Evolutionary conservation across 2,113 vertebrate genomes (phyloP).

Genomic region (Myodes glareolus): DNA sequence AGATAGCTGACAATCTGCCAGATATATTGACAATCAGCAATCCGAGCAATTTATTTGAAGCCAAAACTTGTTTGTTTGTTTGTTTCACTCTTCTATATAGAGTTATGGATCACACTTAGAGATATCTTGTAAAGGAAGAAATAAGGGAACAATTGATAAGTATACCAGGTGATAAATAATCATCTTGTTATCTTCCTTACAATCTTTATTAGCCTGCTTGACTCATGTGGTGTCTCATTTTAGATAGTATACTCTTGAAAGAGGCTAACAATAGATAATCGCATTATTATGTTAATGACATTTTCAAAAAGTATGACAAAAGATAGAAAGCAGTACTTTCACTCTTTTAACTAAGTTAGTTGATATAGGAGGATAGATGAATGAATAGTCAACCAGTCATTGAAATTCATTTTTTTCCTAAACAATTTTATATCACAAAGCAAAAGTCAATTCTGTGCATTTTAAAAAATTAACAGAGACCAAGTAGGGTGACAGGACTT

Average conservation of each 20-base stretch:
- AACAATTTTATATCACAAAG: too few relatives aligned
- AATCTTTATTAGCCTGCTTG: background rate
- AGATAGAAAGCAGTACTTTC: background rate
- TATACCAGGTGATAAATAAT: background rate
- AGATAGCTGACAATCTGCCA: background rate
- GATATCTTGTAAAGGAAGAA: background rate
- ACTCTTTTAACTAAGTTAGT: background rate
- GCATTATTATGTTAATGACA: background rate
- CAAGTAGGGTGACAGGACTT: too few relatives aligned
- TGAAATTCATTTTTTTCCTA: background rate
- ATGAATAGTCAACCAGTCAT: background rate
- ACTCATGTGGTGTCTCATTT: background rate
- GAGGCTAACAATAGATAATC: background rate
- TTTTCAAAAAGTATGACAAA: background rate
- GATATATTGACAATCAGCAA: background rate
- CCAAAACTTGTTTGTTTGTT: background rate
- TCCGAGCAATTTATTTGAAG: background rate
- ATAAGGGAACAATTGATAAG: background rate
- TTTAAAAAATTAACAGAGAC: too few relatives aligned
- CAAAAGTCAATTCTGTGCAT: too few relatives aligned
- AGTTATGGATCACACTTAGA: background rate
- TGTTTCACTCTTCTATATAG: background rate
- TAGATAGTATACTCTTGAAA: background rate
- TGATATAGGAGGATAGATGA: background rate
- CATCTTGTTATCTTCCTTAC: background rate